These are phyloP conservation scores for Eubasilissa regina DNA, from an alignment of 1,140 invertebrate genomes.

Conservation along the genomic window DNA sequence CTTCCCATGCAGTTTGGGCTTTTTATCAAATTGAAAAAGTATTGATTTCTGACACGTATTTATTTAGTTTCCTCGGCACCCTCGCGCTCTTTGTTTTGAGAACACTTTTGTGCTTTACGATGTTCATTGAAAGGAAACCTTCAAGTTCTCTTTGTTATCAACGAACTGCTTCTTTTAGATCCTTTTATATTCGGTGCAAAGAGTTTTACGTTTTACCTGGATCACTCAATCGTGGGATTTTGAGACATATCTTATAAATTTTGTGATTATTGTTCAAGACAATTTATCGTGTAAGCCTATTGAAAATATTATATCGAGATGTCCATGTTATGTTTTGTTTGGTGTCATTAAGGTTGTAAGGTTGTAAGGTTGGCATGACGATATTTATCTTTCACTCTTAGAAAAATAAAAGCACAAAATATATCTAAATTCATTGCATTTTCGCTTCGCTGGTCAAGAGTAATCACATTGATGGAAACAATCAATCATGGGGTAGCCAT, in stretches of 20 bases:
- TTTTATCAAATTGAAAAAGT: conserved; percentile 61
- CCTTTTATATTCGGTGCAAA: conserved; percentile 14
- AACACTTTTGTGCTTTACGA: conserved; percentile 50
- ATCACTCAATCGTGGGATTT: too few species aligned
- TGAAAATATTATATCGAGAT: too few species aligned
- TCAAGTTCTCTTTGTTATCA: conserved; percentile 26
- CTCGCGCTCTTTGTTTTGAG: conserved; percentile 50
- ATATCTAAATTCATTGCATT: conserved; percentile 17
- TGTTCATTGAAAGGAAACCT: conserved; percentile 30
- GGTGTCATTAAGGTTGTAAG: too few species aligned
- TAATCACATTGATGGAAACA: conserved; percentile 21
- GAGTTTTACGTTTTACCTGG: background rate
- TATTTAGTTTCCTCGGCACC: conserved; percentile 43
- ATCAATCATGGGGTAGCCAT: conserved; percentile 30
- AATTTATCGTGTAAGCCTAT: too few species aligned
- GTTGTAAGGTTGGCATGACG: background rate
- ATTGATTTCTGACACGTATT: conserved; percentile 59
- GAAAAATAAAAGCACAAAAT: background rate
- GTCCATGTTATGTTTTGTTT: too few species aligned
- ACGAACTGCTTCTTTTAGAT: background rate
- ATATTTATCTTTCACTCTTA: background rate
- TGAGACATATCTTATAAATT: too few species aligned
- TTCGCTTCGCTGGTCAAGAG: conserved; percentile 16
- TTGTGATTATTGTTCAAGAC: too few species aligned
- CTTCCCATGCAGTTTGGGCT: conserved; percentile 45